Conservation (phyloP, 2,797 vertebrate species). For the Sebastes iracundus region DNA sequence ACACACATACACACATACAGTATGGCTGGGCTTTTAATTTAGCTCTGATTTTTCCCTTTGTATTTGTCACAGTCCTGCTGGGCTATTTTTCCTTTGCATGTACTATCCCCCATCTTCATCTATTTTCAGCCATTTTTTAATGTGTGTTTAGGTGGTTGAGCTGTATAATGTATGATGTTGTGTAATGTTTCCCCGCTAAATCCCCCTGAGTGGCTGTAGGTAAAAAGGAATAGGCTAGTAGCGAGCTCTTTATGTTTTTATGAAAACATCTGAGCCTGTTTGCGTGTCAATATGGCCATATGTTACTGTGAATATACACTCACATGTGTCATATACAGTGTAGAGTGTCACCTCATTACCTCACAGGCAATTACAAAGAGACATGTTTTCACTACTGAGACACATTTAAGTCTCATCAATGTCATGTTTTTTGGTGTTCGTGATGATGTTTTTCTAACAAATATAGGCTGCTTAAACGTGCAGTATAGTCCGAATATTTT, state of each 20-base stretch:
- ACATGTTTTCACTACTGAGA: constrained; percentile 3
- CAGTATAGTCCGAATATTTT: too few species aligned
- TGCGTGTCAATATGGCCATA: constrained; percentile 52
- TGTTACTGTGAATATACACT: constrained; percentile 51
- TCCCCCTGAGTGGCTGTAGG: constrained; percentile 55
- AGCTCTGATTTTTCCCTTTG: constrained; percentile 63
- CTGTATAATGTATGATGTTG: constrained; percentile 62
- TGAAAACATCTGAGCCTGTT: constrained; percentile 70
- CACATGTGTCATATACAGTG: constrained; percentile 18
- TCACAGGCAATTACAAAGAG: constrained; percentile 1
- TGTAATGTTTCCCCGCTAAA: constrained; percentile 54
- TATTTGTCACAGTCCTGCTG: constrained; percentile 55
- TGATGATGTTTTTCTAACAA: neutral
- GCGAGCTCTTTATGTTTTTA: constrained; percentile 70
- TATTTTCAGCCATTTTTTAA: constrained; percentile 46
- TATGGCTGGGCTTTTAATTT: constrained; percentile 70
- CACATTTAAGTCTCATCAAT: neutral
- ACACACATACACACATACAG: neutral
- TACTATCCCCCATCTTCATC: constrained; percentile 50
- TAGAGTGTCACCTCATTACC: constrained; percentile 5
- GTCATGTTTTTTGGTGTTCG: neutral
- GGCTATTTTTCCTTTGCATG: constrained; percentile 37
- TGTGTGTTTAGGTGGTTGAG: constrained; percentile 31
- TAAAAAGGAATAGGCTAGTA: constrained; percentile 71
- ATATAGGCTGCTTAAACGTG: neutral